Conservation (phyloP, 2,113 vertebrate genomes). For the Phaethornis superciliosus region DNA sequence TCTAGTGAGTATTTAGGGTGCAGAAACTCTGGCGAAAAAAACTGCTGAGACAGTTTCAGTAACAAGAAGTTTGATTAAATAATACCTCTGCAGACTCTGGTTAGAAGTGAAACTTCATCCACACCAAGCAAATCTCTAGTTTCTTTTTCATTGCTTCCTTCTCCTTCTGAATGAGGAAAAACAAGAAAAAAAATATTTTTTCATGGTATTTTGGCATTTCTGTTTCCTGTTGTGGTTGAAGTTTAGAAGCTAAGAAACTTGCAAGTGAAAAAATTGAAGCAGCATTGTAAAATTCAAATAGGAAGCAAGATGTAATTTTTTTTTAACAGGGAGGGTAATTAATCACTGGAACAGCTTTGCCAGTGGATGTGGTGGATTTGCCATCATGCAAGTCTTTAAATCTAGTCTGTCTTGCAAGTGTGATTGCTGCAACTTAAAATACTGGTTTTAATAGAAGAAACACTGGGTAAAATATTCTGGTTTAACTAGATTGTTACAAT, state of each 20-base stretch:
- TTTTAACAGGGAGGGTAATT: conserved; percentile 12
- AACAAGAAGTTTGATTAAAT: background rate
- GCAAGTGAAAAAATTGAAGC: conserved; percentile 48
- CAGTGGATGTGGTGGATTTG: conserved; percentile 5
- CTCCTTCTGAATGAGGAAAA: conserved; percentile 26
- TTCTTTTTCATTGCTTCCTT: conserved; percentile 42
- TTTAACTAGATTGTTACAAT: background rate
- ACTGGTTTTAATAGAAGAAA: background rate
- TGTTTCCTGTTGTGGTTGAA: conserved; percentile 61
- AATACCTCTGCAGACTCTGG: background rate
- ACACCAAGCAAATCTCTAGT: background rate
- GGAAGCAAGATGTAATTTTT: conserved; percentile 43
- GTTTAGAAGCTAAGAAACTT: conserved; percentile 48
- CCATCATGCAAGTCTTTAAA: background rate
- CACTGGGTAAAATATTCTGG: background rate
- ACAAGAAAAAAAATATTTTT: conserved; percentile 25
- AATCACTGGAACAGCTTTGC: conserved; percentile 23
- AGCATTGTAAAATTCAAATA: conserved; percentile 45
- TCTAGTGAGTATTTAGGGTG: background rate
- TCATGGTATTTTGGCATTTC: conserved; percentile 53
- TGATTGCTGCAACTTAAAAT: background rate
- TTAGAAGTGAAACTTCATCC: background rate
- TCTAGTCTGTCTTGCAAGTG: background rate
- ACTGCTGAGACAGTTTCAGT: background rate
- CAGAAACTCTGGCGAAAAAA: background rate